phyloP scores from a whole-genome alignment of 2,113 vertebrate genomes.

The Hepsetus odoe region DNA sequence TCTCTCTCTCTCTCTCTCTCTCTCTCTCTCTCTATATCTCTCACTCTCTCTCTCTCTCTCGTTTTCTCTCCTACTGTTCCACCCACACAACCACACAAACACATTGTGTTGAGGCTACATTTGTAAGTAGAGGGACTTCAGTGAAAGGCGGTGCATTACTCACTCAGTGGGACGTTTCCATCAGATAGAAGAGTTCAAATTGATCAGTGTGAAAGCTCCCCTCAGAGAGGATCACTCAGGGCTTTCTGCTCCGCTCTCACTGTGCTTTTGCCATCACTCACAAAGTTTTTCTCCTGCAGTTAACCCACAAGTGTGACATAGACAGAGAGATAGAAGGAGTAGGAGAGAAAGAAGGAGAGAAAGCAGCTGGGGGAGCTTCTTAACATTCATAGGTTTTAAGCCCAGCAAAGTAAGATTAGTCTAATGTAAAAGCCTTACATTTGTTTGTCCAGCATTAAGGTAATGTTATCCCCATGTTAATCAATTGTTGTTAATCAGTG shows the following conservation, averaged over 20 bases:
- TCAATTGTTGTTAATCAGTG: too few species aligned
- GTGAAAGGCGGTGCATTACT: constrained; percentile 46
- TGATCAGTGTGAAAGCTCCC: constrained; percentile 55
- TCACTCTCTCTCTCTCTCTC: not conserved
- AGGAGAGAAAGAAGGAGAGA: not conserved
- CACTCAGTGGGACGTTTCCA: constrained; percentile 50
- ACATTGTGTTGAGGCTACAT: constrained; percentile 23
- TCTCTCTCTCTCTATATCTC: not conserved
- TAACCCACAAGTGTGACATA: not conserved
- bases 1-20: too few species aligned
- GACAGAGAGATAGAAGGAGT: not conserved
- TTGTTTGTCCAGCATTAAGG: not conserved
- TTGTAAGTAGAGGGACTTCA: constrained; percentile 33
- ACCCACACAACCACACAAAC: constrained; percentile 14
- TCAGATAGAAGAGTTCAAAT: constrained; percentile 54
- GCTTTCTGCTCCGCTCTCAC: constrained; percentile 27
- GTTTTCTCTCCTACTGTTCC: not conserved
- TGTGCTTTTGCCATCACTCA: constrained; percentile 22
- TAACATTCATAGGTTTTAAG: not conserved
- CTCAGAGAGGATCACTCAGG: constrained; percentile 47
- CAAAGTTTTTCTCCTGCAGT: constrained; percentile 18
- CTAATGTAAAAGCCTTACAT: not conserved
- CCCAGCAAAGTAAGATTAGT: too few species aligned
- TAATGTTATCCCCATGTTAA: too few species aligned
- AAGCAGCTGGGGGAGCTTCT: not conserved